Evolutionary conservation across 2,113 vertebrate genomes (phyloP).

Genomic region (Siniperca chuatsi): DNA sequence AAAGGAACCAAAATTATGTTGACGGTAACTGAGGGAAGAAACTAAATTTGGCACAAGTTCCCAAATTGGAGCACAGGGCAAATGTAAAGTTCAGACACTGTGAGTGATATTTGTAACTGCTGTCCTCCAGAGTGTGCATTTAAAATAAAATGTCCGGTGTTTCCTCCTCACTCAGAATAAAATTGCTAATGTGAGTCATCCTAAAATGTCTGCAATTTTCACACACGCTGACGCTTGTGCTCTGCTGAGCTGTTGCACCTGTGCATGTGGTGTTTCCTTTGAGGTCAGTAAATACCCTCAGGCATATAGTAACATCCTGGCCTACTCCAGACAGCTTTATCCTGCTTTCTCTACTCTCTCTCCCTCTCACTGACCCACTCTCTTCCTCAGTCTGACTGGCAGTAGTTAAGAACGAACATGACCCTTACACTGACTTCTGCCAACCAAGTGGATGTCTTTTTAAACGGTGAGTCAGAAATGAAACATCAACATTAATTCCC

Average conservation of each 20-base stretch:
- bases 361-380: slow-evolving; percentile 45
- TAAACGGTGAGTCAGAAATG: slow-evolving; percentile 79
- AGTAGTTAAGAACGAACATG: slow-evolving; percentile 75
- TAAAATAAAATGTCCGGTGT: slow-evolving; percentile 32
- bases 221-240: slow-evolving; percentile 26
- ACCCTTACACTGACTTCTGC: slow-evolving; percentile 77
- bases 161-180: slow-evolving; percentile 45
- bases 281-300: slow-evolving; percentile 70
- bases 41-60: slow-evolving; percentile 43
- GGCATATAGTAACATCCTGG: slow-evolving; percentile 56
- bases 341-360: slow-evolving; percentile 12
- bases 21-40: slow-evolving; percentile 31
- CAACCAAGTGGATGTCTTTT: slow-evolving; percentile 77
- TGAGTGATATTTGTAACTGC: slow-evolving; percentile 1
- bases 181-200: slow-evolving; percentile 47
- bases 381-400: slow-evolving; percentile 66
- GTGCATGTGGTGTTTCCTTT: slow-evolving; percentile 66
- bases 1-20: slow-evolving; percentile 30
- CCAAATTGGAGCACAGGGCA: slow-evolving; percentile 49
- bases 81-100: slow-evolving; percentile 37
- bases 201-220: slow-evolving; percentile 52
- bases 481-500: slow-evolving; percentile 84
- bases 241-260: slow-evolving; percentile 71
- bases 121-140: slow-evolving; percentile 25
- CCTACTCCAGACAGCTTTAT: slow-evolving; percentile 52